phyloP scores from a whole-genome alignment of 1,140 invertebrate species.

The Lepidurus arcticus region DNA sequence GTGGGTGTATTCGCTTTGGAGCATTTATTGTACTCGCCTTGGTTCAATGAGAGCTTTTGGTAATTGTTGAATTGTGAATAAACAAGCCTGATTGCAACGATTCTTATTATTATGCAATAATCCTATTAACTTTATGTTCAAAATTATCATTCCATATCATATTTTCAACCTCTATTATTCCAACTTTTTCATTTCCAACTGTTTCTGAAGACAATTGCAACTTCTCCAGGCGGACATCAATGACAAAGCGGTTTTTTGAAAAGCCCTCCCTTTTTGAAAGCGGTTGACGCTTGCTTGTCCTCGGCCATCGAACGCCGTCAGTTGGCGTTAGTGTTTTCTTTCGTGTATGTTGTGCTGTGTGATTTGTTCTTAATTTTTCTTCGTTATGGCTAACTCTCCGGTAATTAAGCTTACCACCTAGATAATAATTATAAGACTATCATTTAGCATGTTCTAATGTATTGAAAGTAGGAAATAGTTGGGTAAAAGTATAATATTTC shows the following conservation, averaged over 20 bases:
- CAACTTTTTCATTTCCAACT: neutral
- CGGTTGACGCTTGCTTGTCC: slow-evolving; percentile 10
- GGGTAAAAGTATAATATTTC: neutral
- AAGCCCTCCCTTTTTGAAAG: neutral
- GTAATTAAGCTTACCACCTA: neutral
- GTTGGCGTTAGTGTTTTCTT: neutral
- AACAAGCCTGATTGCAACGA: neutral
- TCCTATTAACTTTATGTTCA: neutral
- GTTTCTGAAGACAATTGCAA: neutral
- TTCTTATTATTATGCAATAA: neutral
- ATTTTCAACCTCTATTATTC: neutral
- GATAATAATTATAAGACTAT: neutral
- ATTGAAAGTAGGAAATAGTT: neutral
- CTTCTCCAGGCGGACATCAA: neutral
- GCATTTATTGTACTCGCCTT: neutral
- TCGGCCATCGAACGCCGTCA: slow-evolving; percentile 5
- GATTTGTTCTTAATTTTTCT: slow-evolving; percentile 8
- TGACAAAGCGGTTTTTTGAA: neutral
- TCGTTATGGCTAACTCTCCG: slow-evolving; percentile 21
- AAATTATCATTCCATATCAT: too few species aligned
- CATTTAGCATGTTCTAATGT: neutral
- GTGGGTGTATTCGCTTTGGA: neutral
- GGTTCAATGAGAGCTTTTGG: neutral
- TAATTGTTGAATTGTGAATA: neutral
- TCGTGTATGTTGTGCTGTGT: slow-evolving; percentile 7